Conservation (phyloP, 2,888 invertebrate genomes). For the Cataglyphis cursor region DNA sequence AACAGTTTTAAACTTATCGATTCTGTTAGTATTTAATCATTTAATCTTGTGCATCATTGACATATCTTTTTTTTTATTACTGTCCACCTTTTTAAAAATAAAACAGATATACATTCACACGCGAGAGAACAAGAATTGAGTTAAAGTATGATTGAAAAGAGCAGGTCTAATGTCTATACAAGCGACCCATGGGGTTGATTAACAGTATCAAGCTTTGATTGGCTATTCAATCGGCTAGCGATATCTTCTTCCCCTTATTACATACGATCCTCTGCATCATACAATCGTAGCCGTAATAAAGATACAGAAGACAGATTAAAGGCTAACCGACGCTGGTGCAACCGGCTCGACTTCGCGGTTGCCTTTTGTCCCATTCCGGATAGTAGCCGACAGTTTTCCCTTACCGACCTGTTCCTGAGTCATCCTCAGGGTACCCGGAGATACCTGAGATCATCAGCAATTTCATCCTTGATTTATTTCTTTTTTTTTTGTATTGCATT, state of each 20-base stretch:
- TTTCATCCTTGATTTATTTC: neutral
- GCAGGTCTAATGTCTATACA: constrained; percentile 23
- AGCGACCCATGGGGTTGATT: constrained; percentile 44
- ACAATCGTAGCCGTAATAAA: constrained; percentile 47
- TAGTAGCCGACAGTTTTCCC: constrained; percentile 41
- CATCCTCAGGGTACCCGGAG: constrained; percentile 28
- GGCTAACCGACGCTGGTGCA: constrained; percentile 45
- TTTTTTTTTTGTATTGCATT: neutral
- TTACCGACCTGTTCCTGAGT: constrained; percentile 42
- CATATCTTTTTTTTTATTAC: neutral
- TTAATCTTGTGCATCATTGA: neutral
- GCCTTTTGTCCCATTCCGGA: constrained; percentile 44
- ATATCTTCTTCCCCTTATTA: constrained; percentile 41
- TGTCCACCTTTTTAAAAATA: neutral
- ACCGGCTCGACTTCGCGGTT: constrained; percentile 40
- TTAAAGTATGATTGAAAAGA: constrained; percentile 21
- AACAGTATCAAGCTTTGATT: constrained; percentile 51
- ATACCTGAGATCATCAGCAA: constrained; percentile 31
- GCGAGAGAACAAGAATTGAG: neutral
- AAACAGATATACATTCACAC: neutral
- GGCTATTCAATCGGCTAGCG: constrained; percentile 54
- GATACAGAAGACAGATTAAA: constrained; percentile 56
- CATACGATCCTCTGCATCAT: constrained; percentile 32
- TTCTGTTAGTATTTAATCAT: neutral
- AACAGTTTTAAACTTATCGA: constrained; percentile 2